Evolutionary conservation across 2,888 invertebrate genomes (phyloP).

Genomic region (Plemyria rubiginata): DNA sequence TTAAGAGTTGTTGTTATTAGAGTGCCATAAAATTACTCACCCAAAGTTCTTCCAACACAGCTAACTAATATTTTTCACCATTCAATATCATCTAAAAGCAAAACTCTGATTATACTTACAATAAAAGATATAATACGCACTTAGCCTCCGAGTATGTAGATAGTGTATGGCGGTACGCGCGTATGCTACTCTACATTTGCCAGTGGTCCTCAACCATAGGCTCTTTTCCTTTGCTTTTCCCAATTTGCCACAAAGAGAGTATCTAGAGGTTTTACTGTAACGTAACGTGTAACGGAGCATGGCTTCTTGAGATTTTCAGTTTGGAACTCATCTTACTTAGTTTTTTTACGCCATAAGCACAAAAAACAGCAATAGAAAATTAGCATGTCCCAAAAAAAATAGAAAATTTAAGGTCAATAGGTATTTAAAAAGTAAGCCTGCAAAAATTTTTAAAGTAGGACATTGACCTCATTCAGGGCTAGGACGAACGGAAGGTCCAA

Average conservation of each 20-base stretch:
- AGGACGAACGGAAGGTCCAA: neutral
- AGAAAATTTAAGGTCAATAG: too few relatives aligned
- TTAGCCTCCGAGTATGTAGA: constrained; percentile 29
- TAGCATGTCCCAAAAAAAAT: too few relatives aligned
- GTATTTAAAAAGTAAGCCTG: neutral
- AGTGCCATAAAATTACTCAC: constrained; percentile 24
- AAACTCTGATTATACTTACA: constrained; percentile 6
- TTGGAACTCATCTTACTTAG: too few relatives aligned
- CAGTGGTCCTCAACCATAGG: constrained; percentile 32
- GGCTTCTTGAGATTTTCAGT: too few relatives aligned
- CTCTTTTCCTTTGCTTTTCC: constrained; percentile 4
- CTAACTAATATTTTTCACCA: constrained; percentile 12
- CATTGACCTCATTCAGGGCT: neutral
- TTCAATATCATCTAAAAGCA: neutral
- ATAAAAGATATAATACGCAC: constrained; percentile 22
- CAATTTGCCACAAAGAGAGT: neutral
- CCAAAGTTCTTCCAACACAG: neutral
- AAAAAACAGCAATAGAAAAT: too few relatives aligned
- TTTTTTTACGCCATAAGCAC: too few relatives aligned
- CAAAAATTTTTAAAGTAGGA: neutral
- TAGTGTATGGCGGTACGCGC: constrained; percentile 17
- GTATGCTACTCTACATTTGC: constrained; percentile 37
- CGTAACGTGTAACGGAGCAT: too few relatives aligned
- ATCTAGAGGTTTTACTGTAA: too few relatives aligned
- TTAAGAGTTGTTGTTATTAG: neutral